These are phyloP conservation scores for Stigmatopora nigra DNA, from an alignment of 2,113 vertebrate genomes.

Conservation along the genomic window DNA sequence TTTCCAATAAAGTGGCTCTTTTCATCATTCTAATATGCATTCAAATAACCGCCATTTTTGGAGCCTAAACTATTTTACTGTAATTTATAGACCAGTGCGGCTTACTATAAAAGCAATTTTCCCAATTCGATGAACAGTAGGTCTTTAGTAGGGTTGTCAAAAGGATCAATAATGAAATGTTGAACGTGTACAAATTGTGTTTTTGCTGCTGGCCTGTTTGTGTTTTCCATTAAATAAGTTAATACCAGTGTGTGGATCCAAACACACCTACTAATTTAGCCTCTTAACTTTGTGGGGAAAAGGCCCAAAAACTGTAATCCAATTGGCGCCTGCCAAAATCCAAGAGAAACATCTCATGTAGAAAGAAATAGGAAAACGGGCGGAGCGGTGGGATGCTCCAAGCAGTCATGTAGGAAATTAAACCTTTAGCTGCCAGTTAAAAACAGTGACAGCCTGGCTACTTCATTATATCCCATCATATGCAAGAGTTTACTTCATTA, in stretches of 20 bases:
- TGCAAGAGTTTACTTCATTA: not conserved
- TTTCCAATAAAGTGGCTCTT: too few relatives aligned
- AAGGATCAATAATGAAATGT: too few relatives aligned
- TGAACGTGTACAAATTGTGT: too few relatives aligned
- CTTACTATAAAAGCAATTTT: too few relatives aligned
- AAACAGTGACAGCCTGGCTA: not conserved
- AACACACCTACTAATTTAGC: not conserved
- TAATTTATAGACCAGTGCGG: too few relatives aligned
- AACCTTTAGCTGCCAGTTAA: not conserved
- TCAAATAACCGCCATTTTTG: too few relatives aligned
- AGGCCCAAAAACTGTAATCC: not conserved
- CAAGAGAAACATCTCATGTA: not conserved
- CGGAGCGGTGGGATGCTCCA: not conserved
- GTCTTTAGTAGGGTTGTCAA: too few relatives aligned
- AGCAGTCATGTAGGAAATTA: constrained; percentile 5
- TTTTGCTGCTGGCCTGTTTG: too few relatives aligned
- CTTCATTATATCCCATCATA: not conserved
- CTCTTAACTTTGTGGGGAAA: not conserved
- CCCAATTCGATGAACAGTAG: too few relatives aligned
- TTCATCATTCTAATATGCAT: too few relatives aligned
- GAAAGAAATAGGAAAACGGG: not conserved
- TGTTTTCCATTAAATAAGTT: not conserved
- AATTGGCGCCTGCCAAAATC: not conserved
- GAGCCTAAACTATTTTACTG: too few relatives aligned
- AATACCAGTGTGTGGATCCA: not conserved